Base-by-base conservation (phyloP, 1,140 invertebrate species). In the Temnothorax longispinosus region DNA sequence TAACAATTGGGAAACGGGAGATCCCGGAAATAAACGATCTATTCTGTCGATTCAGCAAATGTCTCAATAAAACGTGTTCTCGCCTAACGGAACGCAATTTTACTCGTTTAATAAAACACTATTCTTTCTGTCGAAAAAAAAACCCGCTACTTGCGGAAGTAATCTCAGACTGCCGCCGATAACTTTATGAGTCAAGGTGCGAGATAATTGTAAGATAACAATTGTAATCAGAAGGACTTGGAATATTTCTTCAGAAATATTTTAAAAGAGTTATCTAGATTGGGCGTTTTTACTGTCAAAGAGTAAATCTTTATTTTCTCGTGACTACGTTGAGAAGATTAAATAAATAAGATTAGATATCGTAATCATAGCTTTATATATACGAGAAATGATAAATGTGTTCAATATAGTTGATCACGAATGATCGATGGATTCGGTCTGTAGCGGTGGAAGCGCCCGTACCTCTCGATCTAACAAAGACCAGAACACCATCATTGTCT, bases 401-500 rank as follows among this genome's bases (percentile, higher is more conserved):
- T 56, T 78, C 50, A 27, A 44, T 56, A 3, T 18, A 67, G 41
- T 32, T 67, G 52, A 21, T n/a, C 15, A 38, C 8, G 27, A 41
- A 11, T 72, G 69, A 84, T 74, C 8, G 69, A 82, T 58, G 8
- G 27, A 21, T 47, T 44, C 1, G 38, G 13, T 41, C 52, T n/a
- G n/a, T 15, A 13, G 18, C 21, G 8, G 35, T 21, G 47, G 56
- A 50, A 41, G 13, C 38, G 41, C 7, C n/a, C 11, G 2, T 35
- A 54, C 80, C 67, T 82, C 80, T 60, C 54, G 54, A 75, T 38
- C n/a, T 7, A n/a, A 75, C 80, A 84, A 84, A 84, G 47, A 13
- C 27, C 13, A 38, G 80, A 41, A 50, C 41, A 75, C 2, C 52
- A 47, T 84, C 54, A 75, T 84, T 84, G 80, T 84, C 56, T 84